A percentile compares a stretch with the other conserved stretches of the same genome.
These are phyloP conservation scores for Mythimna vitellina DNA, from an alignment of 2,888 invertebrate genomes.

Conservation along the genomic window DNA sequence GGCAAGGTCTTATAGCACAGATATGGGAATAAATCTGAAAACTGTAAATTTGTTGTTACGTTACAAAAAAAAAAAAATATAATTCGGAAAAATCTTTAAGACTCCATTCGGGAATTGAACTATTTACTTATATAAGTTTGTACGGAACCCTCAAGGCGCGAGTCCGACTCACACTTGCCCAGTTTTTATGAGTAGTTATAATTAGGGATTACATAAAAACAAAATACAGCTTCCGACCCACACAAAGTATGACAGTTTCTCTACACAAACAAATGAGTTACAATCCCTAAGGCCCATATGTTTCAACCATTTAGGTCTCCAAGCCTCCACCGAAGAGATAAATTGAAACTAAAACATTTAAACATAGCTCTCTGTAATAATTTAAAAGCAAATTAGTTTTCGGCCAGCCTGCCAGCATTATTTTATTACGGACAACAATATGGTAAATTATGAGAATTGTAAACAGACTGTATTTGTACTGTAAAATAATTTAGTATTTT, in stretches of 20 bases:
- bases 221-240: background rate
- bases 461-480: conserved; percentile 24
- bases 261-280: conserved; percentile 44
- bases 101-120: too few species aligned
- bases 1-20: too few species aligned
- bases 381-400: conserved; percentile 64
- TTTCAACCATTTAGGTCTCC: conserved; percentile 31
- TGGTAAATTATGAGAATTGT: conserved; percentile 28
- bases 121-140: too few species aligned
- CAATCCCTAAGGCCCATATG: conserved; percentile 35
- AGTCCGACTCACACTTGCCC: too few species aligned
- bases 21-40: too few species aligned
- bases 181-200: too few species aligned
- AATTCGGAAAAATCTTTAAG: too few species aligned
- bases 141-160: too few species aligned
- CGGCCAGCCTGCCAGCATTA: conserved; percentile 27
- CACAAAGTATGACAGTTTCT: conserved; percentile 36
- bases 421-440: conserved; percentile 60
- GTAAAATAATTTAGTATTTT: conserved; percentile 8
- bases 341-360: conserved; percentile 58
- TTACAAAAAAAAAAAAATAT: too few species aligned
- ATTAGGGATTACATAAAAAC: too few species aligned
- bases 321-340: conserved; percentile 45
- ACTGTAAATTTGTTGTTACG: too few species aligned
- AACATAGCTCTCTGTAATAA: conserved; percentile 48